Evolutionary conservation across 2,113 vertebrate species (phyloP).

Genomic region (Carassius carassius): DNA sequence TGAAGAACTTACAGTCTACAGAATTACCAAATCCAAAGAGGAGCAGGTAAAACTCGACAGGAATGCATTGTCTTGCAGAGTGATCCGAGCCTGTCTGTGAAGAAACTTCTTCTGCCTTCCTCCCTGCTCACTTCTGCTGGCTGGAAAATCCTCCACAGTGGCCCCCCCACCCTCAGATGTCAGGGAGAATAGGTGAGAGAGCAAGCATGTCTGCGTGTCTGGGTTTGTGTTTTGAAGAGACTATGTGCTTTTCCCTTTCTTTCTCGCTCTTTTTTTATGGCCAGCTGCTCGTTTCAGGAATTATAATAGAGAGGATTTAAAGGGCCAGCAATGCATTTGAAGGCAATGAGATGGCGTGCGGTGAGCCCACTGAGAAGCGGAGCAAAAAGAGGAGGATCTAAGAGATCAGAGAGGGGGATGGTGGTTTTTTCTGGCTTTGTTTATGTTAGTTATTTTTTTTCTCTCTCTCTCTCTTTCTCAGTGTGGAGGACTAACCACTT

Average conservation of each 20-base stretch:
- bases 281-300: slow-evolving; percentile 59
- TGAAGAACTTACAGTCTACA: slow-evolving; percentile 66
- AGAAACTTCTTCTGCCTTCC: slow-evolving; percentile 72
- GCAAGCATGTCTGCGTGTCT: slow-evolving; percentile 51
- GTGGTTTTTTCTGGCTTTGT: slow-evolving; percentile 22
- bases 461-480: neutral
- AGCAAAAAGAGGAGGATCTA: slow-evolving; percentile 22
- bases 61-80: slow-evolving; percentile 72
- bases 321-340: slow-evolving; percentile 63
- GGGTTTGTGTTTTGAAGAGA: slow-evolving; percentile 57
- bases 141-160: slow-evolving; percentile 66
- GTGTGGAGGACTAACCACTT: neutral
- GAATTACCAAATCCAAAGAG: slow-evolving; percentile 75
- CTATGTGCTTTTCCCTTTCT: slow-evolving; percentile 56
- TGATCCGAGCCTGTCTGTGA: slow-evolving; percentile 66
- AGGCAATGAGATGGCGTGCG: slow-evolving; percentile 48
- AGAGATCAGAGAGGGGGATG: slow-evolving; percentile 23
- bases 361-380: slow-evolving; percentile 35
- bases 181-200: slow-evolving; percentile 37
- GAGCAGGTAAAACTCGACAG: slow-evolving; percentile 60
- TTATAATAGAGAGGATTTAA: slow-evolving; percentile 65
- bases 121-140: slow-evolving; percentile 65
- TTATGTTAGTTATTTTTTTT: neutral
- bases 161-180: neutral
- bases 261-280: slow-evolving; percentile 49